A percentile compares a stretch with the other conserved stretches of the same genome.
These are phyloP conservation scores for Helobdella robusta DNA, from an alignment of 2,888 invertebrate genomes.

Conservation along the genomic window DNA sequence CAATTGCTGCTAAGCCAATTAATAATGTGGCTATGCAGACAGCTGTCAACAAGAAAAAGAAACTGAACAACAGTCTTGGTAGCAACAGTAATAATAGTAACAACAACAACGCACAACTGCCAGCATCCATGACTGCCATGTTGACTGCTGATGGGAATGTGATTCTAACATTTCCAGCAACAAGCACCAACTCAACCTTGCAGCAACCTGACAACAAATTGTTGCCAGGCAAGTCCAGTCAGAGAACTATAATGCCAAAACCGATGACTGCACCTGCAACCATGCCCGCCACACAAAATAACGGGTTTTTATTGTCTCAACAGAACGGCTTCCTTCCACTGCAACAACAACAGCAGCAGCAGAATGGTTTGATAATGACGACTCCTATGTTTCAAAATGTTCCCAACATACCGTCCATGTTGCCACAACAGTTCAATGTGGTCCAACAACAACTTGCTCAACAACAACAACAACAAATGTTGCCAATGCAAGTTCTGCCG, in stretches of 20 bases:
- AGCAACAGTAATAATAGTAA: background rate
- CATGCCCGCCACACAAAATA: no score
- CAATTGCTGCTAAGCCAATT: constrained; percentile 16
- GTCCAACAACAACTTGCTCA: constrained; percentile 4
- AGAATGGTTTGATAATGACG: no score
- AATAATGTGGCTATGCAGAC: background rate
- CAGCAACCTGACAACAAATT: background rate
- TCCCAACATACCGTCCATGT: background rate
- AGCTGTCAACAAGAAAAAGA: constrained; percentile 16
- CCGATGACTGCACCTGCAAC: constrained; percentile 22
- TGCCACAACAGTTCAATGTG: constrained; percentile 2
- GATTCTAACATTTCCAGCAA: constrained; percentile 36
- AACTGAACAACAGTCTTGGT: background rate
- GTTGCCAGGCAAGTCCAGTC: constrained; percentile 25
- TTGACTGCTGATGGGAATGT: constrained; percentile 39
- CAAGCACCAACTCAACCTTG: background rate
- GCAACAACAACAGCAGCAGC: no score
- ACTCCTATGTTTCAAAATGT: background rate
- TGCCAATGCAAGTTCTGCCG: no score
- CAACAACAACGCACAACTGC: constrained; percentile 21
- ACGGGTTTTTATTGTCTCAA: no score
- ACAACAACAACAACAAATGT: constrained; percentile 2
- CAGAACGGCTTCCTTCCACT: no score
- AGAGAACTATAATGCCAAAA: constrained; percentile 35
- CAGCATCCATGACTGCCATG: constrained; percentile 33